These are phyloP conservation scores for Formica selysi DNA, from an alignment of 1,140 invertebrate genomes.

Conservation along the genomic window DNA sequence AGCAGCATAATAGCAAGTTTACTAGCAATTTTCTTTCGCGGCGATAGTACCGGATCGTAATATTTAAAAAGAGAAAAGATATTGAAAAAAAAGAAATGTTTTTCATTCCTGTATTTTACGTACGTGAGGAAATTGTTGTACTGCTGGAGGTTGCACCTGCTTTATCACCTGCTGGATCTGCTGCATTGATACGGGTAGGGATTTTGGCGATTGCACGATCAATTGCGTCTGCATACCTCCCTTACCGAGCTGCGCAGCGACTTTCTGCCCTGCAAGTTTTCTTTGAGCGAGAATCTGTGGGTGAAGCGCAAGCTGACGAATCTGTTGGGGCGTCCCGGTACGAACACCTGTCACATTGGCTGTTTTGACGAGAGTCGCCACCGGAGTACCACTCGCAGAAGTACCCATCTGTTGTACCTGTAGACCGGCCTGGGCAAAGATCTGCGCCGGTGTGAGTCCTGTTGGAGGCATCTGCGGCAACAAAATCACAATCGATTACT, in stretches of 20 bases:
- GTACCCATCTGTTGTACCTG: constrained; percentile 86
- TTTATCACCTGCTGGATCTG: constrained; percentile 93
- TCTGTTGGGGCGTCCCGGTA: constrained; percentile 88
- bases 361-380: constrained; percentile 89
- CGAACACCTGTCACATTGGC: constrained; percentile 86
- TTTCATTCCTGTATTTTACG: constrained; percentile 61
- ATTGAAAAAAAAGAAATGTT: too few relatives aligned
- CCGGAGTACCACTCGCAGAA: constrained; percentile 82
- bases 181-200: constrained; percentile 90
- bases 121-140: constrained; percentile 87
- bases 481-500: background rate
- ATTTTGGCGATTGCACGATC: constrained; percentile 90
- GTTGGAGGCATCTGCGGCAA: constrained; percentile 78
- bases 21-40: background rate
- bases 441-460: constrained; percentile 86
- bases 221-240: constrained; percentile 87
- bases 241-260: constrained; percentile 87
- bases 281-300: constrained; percentile 89
- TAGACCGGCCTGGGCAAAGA: constrained; percentile 87
- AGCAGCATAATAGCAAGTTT: background rate
- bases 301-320: constrained; percentile 90
- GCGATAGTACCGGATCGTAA: background rate
- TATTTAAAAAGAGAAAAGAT: background rate
- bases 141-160: constrained; percentile 87
- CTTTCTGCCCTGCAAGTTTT: constrained; percentile 88